A percentile compares a stretch with the other conserved stretches of the same genome.
These are phyloP conservation scores for Denticeps clupeoides DNA, from an alignment of 2,797 vertebrate species.

Conservation along the genomic window DNA sequence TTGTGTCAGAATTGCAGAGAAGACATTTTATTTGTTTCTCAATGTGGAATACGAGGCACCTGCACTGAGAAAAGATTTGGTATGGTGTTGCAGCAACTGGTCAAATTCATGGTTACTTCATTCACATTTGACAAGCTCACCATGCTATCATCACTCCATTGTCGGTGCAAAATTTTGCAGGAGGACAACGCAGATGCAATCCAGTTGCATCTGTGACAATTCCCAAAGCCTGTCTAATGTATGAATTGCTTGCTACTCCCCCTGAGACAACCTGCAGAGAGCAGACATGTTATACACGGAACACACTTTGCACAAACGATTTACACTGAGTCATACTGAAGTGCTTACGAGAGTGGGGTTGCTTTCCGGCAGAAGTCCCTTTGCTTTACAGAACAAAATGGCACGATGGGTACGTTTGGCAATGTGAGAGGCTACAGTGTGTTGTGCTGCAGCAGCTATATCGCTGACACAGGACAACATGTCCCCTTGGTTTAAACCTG, in stretches of 20 bases:
- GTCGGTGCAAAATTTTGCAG: conserved; percentile 81
- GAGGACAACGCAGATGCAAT: conserved; percentile 73
- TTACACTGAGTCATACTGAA: not conserved
- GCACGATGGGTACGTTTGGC: conserved; percentile 76
- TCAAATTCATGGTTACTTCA: not conserved
- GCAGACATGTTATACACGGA: not conserved
- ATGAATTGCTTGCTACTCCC: conserved; percentile 87
- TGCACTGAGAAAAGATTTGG: too few species aligned
- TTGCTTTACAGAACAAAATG: conserved; percentile 74
- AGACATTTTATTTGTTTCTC: too few species aligned
- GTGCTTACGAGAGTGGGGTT: conserved; percentile 69
- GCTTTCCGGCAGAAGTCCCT: conserved; percentile 50
- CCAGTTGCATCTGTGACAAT: conserved; percentile 59
- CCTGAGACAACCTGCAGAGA: conserved; percentile 75
- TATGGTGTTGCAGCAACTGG: too few species aligned
- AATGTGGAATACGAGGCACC: too few species aligned
- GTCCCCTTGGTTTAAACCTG: conserved; percentile 68
- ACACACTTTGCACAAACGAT: too few species aligned
- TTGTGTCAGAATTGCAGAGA: too few species aligned
- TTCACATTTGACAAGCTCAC: conserved; percentile 48
- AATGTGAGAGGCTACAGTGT: conserved; percentile 67
- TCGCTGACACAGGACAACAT: conserved; percentile 73
- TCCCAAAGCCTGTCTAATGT: conserved; percentile 66
- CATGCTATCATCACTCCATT: conserved; percentile 96
- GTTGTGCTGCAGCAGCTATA: conserved; percentile 75